These are phyloP conservation scores for Salvelinus fontinalis DNA, from an alignment of 2,113 vertebrate species.

Conservation along the genomic window DNA sequence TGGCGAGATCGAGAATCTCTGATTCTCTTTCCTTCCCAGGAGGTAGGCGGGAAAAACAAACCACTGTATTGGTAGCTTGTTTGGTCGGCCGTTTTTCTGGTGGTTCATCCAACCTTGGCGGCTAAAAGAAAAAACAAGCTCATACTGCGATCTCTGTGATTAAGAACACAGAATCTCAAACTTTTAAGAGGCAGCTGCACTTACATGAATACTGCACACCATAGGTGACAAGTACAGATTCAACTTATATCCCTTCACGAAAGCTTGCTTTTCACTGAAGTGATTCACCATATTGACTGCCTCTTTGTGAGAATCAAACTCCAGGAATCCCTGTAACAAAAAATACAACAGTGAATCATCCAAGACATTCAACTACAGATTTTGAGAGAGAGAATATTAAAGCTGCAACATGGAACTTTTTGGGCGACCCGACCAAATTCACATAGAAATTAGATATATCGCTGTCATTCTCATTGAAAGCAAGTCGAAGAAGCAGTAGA, in stretches of 20 bases:
- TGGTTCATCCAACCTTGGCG: slow-evolving; percentile 27
- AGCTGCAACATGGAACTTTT: too few species aligned
- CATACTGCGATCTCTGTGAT: not conserved
- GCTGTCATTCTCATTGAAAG: too few species aligned
- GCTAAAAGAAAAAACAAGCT: slow-evolving; percentile 26
- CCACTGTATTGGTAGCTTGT: slow-evolving; percentile 16
- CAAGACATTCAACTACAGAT: not conserved
- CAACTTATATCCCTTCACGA: slow-evolving; percentile 36
- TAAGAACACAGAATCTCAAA: not conserved
- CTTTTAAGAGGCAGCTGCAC: not conserved
- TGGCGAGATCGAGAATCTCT: slow-evolving; percentile 38
- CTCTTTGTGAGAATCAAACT: slow-evolving; percentile 47
- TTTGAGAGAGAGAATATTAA: too few species aligned
- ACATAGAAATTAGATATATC: too few species aligned
- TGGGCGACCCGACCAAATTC: too few species aligned
- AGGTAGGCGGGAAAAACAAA: slow-evolving; percentile 47
- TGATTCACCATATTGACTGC: slow-evolving; percentile 47
- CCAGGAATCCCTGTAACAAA: slow-evolving; percentile 48
- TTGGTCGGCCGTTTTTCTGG: slow-evolving; percentile 24
- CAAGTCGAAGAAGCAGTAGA: too few species aligned
- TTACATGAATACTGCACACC: slow-evolving; percentile 40
- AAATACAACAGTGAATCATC: not conserved
- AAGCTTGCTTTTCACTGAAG: slow-evolving; percentile 41
- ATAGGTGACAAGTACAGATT: slow-evolving; percentile 42
- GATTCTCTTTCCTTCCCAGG: slow-evolving; percentile 22